Percentiles rank a stretch among this genome's conserved stretches.
These are phyloP conservation scores for Microctenopoma stevenorrisi DNA, from an alignment of 2,797 vertebrate species.

Conservation along the genomic window DNA sequence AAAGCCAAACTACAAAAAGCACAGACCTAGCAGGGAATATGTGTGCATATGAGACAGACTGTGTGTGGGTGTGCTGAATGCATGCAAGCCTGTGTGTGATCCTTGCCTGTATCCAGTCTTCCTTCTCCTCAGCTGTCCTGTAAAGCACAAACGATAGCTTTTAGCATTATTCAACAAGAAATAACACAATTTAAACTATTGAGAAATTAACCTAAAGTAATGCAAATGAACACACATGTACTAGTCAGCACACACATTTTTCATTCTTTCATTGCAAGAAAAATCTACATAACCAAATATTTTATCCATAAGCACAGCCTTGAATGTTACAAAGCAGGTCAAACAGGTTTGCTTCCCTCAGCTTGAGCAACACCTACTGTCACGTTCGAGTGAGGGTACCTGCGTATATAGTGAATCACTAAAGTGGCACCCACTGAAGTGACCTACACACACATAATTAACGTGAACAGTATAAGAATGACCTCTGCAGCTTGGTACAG, in stretches of 20 bases:
- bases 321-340: too few species aligned
- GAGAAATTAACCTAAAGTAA: not conserved
- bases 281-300: too few species aligned
- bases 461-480: too few species aligned
- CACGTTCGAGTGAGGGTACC: too few species aligned
- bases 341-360: too few species aligned
- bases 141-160: constrained; percentile 47
- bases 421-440: too few species aligned
- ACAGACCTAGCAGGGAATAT: constrained; percentile 5
- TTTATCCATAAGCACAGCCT: too few species aligned
- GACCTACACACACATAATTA: too few species aligned
- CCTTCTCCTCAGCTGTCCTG: constrained; percentile 96
- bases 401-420: too few species aligned
- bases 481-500: not conserved
- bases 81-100: constrained; percentile 10
- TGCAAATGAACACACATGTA: not conserved
- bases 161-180: not conserved
- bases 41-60: constrained; percentile 5
- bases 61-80: constrained; percentile 7
- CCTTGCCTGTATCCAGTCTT: constrained; percentile 94
- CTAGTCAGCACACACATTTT: too few species aligned
- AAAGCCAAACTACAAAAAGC: constrained; percentile 31
- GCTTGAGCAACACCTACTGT: too few species aligned
- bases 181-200: not conserved
- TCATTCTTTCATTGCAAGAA: too few species aligned